Evolutionary conservation across 2,113 vertebrate genomes (phyloP).

Genomic region (Sylvia atricapilla): DNA sequence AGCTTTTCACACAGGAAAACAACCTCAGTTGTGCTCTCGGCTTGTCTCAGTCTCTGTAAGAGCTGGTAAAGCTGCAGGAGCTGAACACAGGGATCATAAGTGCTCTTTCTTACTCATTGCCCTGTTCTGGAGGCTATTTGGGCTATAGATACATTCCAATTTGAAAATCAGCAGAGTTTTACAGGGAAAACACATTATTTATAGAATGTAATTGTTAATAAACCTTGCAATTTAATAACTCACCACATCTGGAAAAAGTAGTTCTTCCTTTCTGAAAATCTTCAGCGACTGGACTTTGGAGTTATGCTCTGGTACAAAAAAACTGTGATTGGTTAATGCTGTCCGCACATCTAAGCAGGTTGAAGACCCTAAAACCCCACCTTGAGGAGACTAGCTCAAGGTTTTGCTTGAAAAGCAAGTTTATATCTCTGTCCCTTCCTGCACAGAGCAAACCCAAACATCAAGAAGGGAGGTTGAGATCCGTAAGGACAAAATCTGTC

Average conservation of each 20-base stretch:
- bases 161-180: not conserved
- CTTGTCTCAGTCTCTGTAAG: not conserved
- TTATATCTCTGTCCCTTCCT: not conserved
- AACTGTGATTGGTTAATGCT: not conserved
- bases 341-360: not conserved
- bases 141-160: not conserved
- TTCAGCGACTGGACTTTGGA: conserved; percentile 51
- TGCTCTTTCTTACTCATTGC: not conserved
- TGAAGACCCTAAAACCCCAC: not conserved
- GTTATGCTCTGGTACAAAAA: not conserved
- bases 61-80: not conserved
- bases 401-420: not conserved
- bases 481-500: not conserved
- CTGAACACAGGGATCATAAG: not conserved
- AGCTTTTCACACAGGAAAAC: not conserved
- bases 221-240: conserved; percentile 1
- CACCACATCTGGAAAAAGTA: conserved; percentile 49
- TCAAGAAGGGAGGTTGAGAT: not conserved
- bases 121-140: not conserved
- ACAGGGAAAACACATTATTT: not conserved
- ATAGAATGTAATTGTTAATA: not conserved
- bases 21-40: not conserved
- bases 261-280: conserved; percentile 1
- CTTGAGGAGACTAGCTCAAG: not conserved
- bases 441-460: not conserved